These are phyloP conservation scores for Drosophila gaucha DNA, from an alignment of 2,888 invertebrate species.

Conservation along the genomic window DNA sequence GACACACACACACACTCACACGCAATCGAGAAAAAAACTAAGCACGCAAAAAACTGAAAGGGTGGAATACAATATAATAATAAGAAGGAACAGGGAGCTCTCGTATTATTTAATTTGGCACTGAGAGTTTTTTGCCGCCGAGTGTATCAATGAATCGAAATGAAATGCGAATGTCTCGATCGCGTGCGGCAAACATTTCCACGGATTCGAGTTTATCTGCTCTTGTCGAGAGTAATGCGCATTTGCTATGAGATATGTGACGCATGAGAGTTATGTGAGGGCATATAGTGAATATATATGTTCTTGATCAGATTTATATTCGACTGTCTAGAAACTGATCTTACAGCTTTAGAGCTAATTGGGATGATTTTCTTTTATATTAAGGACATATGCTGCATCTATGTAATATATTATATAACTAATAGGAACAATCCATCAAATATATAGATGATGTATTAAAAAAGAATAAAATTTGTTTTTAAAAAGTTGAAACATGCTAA, in stretches of 20 bases:
- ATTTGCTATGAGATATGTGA: not conserved
- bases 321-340: too few relatives aligned
- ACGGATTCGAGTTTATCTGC: constrained; percentile 45
- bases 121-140: constrained; percentile 30
- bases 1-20: constrained; percentile 40
- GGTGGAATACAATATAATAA: constrained; percentile 79
- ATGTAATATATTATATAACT: too few relatives aligned
- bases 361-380: too few relatives aligned
- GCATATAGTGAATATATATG: not conserved
- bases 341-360: too few relatives aligned
- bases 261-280: too few relatives aligned
- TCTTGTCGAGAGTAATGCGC: not conserved
- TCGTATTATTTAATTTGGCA: constrained; percentile 78
- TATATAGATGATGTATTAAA: too few relatives aligned
- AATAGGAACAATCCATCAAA: too few relatives aligned
- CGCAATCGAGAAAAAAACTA: not conserved
- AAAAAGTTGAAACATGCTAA: too few relatives aligned
- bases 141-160: constrained; percentile 77
- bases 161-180: constrained; percentile 73
- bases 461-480: too few relatives aligned
- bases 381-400: too few relatives aligned
- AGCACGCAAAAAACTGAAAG: constrained; percentile 67
- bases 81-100: constrained; percentile 63
- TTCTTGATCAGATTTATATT: too few relatives aligned
- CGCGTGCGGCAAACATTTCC: constrained; percentile 74